phyloP scores from a whole-genome alignment of 1,140 invertebrate genomes.

The Trichonephila inaurata region DNA sequence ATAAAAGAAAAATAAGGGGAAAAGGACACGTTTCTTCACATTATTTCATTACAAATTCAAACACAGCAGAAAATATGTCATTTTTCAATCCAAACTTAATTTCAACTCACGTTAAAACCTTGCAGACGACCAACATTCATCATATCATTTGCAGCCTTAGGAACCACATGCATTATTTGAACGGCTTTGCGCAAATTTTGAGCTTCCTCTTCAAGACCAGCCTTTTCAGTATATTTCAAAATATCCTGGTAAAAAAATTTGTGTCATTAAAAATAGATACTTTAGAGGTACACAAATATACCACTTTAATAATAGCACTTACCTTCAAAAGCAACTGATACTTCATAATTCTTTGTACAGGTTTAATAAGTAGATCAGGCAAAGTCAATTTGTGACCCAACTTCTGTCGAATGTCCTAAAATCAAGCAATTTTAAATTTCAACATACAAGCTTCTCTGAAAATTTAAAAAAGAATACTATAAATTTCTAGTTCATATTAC shows the following conservation, averaged over 20 bases:
- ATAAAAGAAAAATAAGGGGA: not conserved
- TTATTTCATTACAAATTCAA: no score
- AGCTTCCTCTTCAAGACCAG: slow-evolving; percentile 85
- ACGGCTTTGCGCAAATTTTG: slow-evolving; percentile 89
- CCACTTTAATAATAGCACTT: not conserved
- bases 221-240: slow-evolving; percentile 83
- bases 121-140: slow-evolving; percentile 99
- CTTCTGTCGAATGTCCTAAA: slow-evolving; percentile 92
- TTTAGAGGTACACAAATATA: no score
- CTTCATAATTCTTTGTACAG: slow-evolving; percentile 98
- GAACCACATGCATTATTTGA: slow-evolving; percentile 93
- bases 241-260: slow-evolving; percentile 81
- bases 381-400: slow-evolving; percentile 96
- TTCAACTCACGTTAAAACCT: slow-evolving; percentile 93
- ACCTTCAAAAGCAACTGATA: slow-evolving; percentile 97
- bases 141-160: slow-evolving; percentile 99
- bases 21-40: no score
- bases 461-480: no score
- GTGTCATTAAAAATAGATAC: not conserved
- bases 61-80: no score
- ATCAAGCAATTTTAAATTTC: slow-evolving; percentile 76
- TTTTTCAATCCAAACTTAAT: no score
- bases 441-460: not conserved
- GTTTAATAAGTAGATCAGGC: slow-evolving; percentile 98
- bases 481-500: no score